Conservation (phyloP, 2,113 vertebrate species). For the Lophius piscatorius region DNA sequence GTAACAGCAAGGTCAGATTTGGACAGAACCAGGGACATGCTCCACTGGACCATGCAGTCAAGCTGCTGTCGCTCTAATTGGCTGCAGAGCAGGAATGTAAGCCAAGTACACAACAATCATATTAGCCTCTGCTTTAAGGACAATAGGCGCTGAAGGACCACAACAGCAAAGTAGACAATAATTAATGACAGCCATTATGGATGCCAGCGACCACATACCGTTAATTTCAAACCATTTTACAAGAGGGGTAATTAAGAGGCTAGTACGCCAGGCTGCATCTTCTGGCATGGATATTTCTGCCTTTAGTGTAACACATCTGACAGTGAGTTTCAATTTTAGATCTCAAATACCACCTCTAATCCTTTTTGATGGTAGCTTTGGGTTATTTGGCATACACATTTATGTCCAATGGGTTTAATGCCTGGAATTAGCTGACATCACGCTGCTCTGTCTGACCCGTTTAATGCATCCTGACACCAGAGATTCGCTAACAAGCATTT, state of each 20-base stretch:
- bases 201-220: conserved; percentile 61
- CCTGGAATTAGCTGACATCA: conserved; percentile 62
- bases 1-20: conserved; percentile 40
- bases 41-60: conserved; percentile 60
- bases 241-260: conserved; percentile 59
- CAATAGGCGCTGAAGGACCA: conserved; percentile 62
- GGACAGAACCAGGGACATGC: conserved; percentile 62
- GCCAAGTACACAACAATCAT: conserved; percentile 34
- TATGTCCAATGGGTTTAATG: conserved; percentile 61
- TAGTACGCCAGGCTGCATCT: conserved; percentile 44
- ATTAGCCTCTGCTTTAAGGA: conserved; percentile 62
- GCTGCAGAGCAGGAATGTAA: conserved; percentile 44
- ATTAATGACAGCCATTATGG: conserved; percentile 71
- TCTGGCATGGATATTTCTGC: conserved; percentile 48
- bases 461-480: conserved; percentile 68
- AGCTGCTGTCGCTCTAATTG: conserved; percentile 70
- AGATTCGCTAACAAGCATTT: conserved; percentile 51
- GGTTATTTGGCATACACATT: conserved; percentile 76
- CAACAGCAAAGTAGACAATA: conserved; percentile 71
- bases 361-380: conserved; percentile 59
- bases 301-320: conserved; percentile 57
- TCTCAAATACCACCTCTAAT: conserved; percentile 58
- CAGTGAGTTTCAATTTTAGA: conserved; percentile 51
- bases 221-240: conserved; percentile 62
- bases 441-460: conserved; percentile 46